Percentiles rank a stretch among this genome's conserved stretches.
Conservation (phyloP, 2,888 invertebrate species). For the Ichneumon xanthorius region DNA sequence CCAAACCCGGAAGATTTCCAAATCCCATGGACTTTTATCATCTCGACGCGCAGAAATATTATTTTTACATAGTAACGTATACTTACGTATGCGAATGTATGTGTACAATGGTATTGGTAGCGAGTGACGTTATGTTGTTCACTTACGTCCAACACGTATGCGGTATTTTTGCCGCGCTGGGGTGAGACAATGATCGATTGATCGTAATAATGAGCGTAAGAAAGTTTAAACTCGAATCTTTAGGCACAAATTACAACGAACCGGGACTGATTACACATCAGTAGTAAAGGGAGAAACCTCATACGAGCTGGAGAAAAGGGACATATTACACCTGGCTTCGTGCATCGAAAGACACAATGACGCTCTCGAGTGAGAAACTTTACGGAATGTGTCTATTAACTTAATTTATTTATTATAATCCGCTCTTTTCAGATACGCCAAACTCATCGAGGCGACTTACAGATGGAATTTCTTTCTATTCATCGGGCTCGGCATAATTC, state of each 20-base stretch:
- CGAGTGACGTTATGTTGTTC: not conserved
- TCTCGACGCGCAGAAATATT: constrained; percentile 54
- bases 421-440: no score
- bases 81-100: constrained; percentile 26
- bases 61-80: constrained; percentile 48
- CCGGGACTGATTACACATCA: no score
- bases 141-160: constrained; percentile 18
- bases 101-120: not conserved
- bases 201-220: no score
- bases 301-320: no score
- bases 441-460: not conserved
- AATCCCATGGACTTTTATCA: constrained; percentile 43
- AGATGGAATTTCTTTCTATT: not conserved
- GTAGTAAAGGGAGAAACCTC: no score
- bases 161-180: constrained; percentile 31
- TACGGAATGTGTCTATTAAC: no score
- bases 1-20: constrained; percentile 49
- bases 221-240: no score
- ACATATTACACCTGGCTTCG: no score
- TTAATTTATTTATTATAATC: no score
- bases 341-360: no score
- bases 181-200: constrained; percentile 19
- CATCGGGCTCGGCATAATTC: not conserved
- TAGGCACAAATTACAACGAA: no score
- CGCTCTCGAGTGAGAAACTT: no score